Evolutionary conservation across 1,140 invertebrate genomes (phyloP).

Genomic region (Lordiphosa clarofinis): DNA sequence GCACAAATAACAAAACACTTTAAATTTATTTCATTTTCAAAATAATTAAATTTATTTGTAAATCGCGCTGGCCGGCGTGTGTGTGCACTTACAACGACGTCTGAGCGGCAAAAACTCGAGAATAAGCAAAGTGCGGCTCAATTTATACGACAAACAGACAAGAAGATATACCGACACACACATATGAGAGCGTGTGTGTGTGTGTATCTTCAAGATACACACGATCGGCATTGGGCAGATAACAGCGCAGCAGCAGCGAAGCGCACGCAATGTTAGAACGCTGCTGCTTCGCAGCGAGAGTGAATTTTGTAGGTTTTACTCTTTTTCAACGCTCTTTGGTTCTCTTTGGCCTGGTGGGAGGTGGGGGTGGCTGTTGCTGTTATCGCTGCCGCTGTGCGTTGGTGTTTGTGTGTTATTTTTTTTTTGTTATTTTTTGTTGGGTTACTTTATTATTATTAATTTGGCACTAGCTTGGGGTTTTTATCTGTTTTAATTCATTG

Average conservation of each 20-base stretch:
- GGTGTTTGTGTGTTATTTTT: slow-evolving; percentile 47
- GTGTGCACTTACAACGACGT: slow-evolving; percentile 70
- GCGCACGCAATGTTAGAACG: slow-evolving; percentile 54
- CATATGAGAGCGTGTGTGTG: slow-evolving; percentile 20
- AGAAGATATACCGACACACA: slow-evolving; percentile 60
- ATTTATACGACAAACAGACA: slow-evolving; percentile 72
- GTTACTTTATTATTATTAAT: slow-evolving; percentile 18
- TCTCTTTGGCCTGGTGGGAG: slow-evolving; percentile 22
- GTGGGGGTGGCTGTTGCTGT: slow-evolving; percentile 47
- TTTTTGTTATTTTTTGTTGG: slow-evolving; percentile 18
- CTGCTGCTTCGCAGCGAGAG: slow-evolving; percentile 49
- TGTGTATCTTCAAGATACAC: slow-evolving; percentile 61
- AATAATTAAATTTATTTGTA: slow-evolving; percentile 5
- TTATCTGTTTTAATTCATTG: slow-evolving; percentile 43
- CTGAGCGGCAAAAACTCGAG: slow-evolving; percentile 74
- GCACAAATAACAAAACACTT: neutral
- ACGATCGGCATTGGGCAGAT: slow-evolving; percentile 55
- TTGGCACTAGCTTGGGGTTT: slow-evolving; percentile 28
- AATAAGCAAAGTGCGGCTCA: slow-evolving; percentile 76
- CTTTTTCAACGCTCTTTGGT: slow-evolving; percentile 18
- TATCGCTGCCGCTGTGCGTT: slow-evolving; percentile 33
- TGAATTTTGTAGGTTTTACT: slow-evolving; percentile 34
- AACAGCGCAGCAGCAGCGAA: slow-evolving; percentile 44
- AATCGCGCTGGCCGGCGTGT: slow-evolving; percentile 28
- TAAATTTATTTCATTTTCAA: slow-evolving; percentile 1